Evolutionary conservation across 2,113 vertebrate genomes (phyloP).

Genomic region (Alaudala cheleensis): DNA sequence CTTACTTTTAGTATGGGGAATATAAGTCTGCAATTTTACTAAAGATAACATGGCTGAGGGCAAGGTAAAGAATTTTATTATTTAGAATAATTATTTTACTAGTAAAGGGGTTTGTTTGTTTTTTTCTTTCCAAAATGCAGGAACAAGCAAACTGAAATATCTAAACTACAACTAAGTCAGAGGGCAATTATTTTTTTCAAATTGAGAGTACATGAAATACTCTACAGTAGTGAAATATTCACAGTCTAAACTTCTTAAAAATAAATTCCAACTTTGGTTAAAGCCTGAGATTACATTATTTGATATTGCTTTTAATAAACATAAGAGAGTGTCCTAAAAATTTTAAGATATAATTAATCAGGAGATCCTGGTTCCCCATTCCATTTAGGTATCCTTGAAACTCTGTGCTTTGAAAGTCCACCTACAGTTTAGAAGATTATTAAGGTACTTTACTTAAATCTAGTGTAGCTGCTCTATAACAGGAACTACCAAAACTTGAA

Average conservation of each 20-base stretch:
- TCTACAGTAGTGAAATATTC: neutral
- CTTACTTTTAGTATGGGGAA: neutral
- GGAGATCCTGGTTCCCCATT: neutral
- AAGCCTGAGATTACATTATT: neutral
- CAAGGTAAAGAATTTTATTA: neutral
- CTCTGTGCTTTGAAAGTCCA: neutral
- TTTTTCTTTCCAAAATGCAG: neutral
- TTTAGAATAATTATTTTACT: neutral
- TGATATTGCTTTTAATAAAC: neutral
- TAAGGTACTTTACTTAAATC: neutral
- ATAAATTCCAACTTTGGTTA: neutral
- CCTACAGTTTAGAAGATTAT: neutral
- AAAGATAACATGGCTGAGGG: neutral
- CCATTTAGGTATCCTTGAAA: neutral
- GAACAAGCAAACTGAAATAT: neutral
- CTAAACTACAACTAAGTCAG: neutral
- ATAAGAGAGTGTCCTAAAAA: neutral
- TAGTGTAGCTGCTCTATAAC: neutral
- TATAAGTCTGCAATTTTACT: neutral
- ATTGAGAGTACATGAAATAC: neutral
- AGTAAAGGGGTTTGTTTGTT: neutral
- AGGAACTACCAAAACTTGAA: neutral
- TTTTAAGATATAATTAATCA: neutral
- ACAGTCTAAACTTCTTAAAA: neutral
- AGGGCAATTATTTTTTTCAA: neutral